A percentile compares a stretch with the other conserved stretches of the same genome.
These are phyloP conservation scores for Pollachius pollachius DNA, from an alignment of 2,113 vertebrate genomes.

Conservation along the genomic window DNA sequence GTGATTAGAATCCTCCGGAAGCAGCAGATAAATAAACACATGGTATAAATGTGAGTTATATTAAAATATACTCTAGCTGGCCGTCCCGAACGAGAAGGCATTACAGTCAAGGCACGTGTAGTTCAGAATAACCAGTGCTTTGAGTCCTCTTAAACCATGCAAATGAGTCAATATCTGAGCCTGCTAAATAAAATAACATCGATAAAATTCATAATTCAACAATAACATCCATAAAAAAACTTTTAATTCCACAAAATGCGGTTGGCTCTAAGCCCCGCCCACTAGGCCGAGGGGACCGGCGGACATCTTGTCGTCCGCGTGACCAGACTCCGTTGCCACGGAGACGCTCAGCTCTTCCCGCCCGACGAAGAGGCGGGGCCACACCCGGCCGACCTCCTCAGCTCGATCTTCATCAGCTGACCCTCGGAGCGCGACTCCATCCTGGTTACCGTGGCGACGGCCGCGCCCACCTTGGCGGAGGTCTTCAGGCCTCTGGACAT, in stretches of 20 bases:
- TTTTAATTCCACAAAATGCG: background rate
- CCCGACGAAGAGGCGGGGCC: conserved; percentile 70
- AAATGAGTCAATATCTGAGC: background rate
- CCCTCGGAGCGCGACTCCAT: conserved; percentile 87
- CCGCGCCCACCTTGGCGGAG: conserved; percentile 84
- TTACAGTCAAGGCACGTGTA: background rate
- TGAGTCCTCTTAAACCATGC: conserved; percentile 35
- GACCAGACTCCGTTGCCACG: conserved; percentile 36
- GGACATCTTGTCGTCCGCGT: too few species aligned
- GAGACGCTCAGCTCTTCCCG: conserved; percentile 82
- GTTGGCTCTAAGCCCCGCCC: background rate
- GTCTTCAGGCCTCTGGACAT: conserved; percentile 93
- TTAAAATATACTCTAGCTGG: background rate
- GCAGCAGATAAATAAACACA: conserved; percentile 30
- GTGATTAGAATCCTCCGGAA: conserved; percentile 51
- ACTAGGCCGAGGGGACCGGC: background rate
- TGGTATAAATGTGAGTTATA: background rate
- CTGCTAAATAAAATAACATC: background rate
- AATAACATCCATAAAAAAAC: background rate
- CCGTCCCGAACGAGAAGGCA: conserved; percentile 17
- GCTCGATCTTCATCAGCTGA: conserved; percentile 94
- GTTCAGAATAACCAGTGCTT: conserved; percentile 17
- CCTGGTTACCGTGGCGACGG: conserved; percentile 84
- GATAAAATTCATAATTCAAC: background rate
- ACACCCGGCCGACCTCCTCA: conserved; percentile 84